These are phyloP conservation scores for Ondatra zibethicus DNA, from an alignment of 2,113 vertebrate genomes.

Conservation along the genomic window DNA sequence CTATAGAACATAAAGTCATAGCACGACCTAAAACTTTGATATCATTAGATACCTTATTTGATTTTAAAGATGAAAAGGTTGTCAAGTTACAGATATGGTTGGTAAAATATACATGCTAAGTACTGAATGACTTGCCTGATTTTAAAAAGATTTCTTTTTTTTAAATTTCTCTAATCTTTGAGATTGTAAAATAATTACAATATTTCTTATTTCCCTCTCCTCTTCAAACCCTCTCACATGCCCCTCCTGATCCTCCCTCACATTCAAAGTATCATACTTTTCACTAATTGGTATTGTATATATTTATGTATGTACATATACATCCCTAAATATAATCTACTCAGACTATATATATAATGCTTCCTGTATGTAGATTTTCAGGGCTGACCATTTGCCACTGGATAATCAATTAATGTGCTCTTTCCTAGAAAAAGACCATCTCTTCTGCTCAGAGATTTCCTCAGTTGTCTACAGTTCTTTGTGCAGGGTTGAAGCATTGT, in stretches of 20 bases:
- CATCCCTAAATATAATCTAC: too few species aligned
- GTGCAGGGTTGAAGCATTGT: not conserved
- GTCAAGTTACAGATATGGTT: not conserved
- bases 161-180: not conserved
- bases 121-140: not conserved
- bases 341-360: not conserved
- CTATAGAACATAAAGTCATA: not conserved
- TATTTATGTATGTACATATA: not conserved
- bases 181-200: not conserved
- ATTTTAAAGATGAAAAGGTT: conserved; percentile 49
- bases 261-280: not conserved
- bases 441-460: not conserved
- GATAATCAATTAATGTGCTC: not conserved
- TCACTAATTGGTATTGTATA: not conserved
- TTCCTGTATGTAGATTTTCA: not conserved
- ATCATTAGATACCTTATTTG: not conserved
- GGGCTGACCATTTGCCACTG: not conserved
- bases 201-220: not conserved
- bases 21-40: conserved; percentile 28
- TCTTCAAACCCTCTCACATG: not conserved
- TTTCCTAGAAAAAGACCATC: too few species aligned
- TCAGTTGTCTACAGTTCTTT: not conserved
- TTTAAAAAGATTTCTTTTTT: not conserved
- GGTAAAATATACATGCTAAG: conserved; percentile 11
- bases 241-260: not conserved